Evolutionary conservation across 2,888 invertebrate species (phyloP).

Genomic region (Apamea anceps): DNA sequence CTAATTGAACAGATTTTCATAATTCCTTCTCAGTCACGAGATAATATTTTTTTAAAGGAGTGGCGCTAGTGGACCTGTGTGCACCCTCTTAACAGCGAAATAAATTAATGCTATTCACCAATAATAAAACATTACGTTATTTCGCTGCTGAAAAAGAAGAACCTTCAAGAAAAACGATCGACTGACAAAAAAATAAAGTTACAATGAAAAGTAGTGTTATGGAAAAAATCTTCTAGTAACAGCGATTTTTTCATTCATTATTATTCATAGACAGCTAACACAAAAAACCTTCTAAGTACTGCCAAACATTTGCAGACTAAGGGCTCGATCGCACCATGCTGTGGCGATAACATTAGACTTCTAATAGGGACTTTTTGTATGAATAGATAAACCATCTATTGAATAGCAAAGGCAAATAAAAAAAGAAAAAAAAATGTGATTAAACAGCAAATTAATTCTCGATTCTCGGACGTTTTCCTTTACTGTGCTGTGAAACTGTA

Average conservation of each 20-base stretch:
- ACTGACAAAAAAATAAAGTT: not conserved
- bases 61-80: too few species aligned
- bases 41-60: too few species aligned
- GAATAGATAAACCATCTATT: too few species aligned
- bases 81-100: too few species aligned
- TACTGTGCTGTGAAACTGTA: too few species aligned
- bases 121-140: not conserved
- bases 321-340: not conserved
- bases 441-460: too few species aligned
- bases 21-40: too few species aligned
- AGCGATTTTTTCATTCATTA: constrained; percentile 13
- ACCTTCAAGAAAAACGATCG: not conserved
- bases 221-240: constrained; percentile 12
- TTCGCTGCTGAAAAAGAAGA: not conserved
- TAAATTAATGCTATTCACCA: not conserved
- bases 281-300: constrained; percentile 21
- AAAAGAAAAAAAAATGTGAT: too few species aligned
- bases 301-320: constrained; percentile 23
- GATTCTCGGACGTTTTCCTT: too few species aligned
- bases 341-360: not conserved
- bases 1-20: too few species aligned
- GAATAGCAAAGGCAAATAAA: too few species aligned
- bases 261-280: constrained; percentile 34
- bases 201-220: constrained; percentile 10
- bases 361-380: not conserved